Evolutionary conservation across 2,888 invertebrate species (phyloP).

Genomic region (Ctenicera cuprea): DNA sequence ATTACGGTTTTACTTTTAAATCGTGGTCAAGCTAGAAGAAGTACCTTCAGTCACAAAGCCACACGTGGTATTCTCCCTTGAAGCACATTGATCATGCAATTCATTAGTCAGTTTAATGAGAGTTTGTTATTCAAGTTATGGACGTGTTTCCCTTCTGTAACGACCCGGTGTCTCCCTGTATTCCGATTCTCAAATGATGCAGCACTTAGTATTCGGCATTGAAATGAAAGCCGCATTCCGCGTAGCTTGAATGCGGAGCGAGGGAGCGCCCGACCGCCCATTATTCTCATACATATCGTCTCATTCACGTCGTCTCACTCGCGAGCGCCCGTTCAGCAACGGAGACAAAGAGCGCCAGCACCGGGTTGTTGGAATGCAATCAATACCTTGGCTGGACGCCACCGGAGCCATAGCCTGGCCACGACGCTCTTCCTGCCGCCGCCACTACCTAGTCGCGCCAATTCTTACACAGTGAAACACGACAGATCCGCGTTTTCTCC

Average conservation of each 20-base stretch:
- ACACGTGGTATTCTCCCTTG: not conserved
- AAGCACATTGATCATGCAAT: slow-evolving; percentile 3
- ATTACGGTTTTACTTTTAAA: no score
- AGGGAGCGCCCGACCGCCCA: slow-evolving; percentile 56
- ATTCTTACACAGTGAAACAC: slow-evolving; percentile 1
- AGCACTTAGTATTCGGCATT: slow-evolving; percentile 57
- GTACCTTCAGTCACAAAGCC: no score
- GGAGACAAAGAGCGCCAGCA: slow-evolving; percentile 53
- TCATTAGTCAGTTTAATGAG: slow-evolving; percentile 25
- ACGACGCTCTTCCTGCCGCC: slow-evolving; percentile 30
- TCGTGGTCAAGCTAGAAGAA: no score
- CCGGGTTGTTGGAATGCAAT: slow-evolving; percentile 55
- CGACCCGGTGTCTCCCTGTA: slow-evolving; percentile 42
- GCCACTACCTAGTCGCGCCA: not conserved
- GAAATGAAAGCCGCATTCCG: slow-evolving; percentile 58
- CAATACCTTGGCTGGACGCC: slow-evolving; percentile 54
- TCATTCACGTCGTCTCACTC: slow-evolving; percentile 56
- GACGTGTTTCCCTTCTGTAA: slow-evolving; percentile 38
- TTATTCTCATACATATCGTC: slow-evolving; percentile 57
- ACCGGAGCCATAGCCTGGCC: slow-evolving; percentile 37
- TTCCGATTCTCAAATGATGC: slow-evolving; percentile 56
- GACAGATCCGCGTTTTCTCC: slow-evolving; percentile 1
- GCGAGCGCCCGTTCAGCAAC: slow-evolving; percentile 50
- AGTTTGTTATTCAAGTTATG: slow-evolving; percentile 35
- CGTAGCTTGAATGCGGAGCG: slow-evolving; percentile 54